phyloP scores from a whole-genome alignment of 1,140 invertebrate species.

The Ectropis grisescens region DNA sequence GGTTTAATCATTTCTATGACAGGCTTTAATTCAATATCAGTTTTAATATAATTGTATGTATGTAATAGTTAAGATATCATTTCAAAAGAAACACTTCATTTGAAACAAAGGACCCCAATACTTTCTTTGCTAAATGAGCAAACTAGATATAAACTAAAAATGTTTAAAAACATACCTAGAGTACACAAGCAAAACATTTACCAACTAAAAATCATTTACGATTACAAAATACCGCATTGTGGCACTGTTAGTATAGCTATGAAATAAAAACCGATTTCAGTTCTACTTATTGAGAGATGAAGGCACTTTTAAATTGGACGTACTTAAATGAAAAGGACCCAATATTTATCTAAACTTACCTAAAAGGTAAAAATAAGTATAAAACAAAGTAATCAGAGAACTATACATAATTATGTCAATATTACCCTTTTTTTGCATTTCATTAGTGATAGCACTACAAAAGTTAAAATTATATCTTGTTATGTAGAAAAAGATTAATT shows the following conservation, averaged over 20 bases:
- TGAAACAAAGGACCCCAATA: constrained; percentile 13
- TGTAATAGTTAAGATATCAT: constrained; percentile 33
- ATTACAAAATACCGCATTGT: constrained; percentile 12
- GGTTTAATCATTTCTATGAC: constrained; percentile 27
- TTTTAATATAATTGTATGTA: constrained; percentile 14
- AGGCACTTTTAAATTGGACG: constrained; percentile 35
- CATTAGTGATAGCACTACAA: no score
- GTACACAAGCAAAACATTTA: constrained; percentile 35
- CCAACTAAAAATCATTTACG: constrained; percentile 23
- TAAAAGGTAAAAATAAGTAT: no score
- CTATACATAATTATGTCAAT: no score
- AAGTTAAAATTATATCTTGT: no score
- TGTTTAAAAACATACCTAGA: constrained; percentile 30
- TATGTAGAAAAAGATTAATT: no score
- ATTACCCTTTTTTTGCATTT: no score
- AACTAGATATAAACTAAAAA: constrained; percentile 29
- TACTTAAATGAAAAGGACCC: no score
- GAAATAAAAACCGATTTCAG: constrained; percentile 17
- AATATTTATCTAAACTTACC: no score
- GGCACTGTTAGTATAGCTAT: constrained; percentile 18
- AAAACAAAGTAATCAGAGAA: no score
- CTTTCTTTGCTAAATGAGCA: constrained; percentile 15
- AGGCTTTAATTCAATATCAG: constrained; percentile 54
- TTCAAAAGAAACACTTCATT: constrained; percentile 27
- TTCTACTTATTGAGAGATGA: constrained; percentile 18